Base-by-base conservation (phyloP, 1,140 invertebrate species). In the Musca domestica region DNA sequence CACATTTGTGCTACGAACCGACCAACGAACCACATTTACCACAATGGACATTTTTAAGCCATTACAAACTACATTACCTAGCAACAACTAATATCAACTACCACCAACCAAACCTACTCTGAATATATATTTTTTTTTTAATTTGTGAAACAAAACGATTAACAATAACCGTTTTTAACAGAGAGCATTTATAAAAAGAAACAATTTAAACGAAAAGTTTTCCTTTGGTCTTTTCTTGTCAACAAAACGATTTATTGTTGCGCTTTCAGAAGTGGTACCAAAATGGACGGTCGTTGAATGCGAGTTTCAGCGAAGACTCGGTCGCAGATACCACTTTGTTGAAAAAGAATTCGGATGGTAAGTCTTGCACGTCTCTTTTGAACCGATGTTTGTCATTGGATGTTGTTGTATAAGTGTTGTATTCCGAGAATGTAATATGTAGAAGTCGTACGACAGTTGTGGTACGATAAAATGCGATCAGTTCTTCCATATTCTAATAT, bases 271-370 rank as follows among this genome's bases (percentile, higher is more conserved):
- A 73, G 80, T 83, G 77, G 73, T 81, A 72, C 83, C n/a, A 84
- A 76, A 84, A 81, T 74, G 82, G 81, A 68, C 82, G 83, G 79
- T 84, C 85, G 80, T 80, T 88, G 77, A 89, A 91, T 83, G 86
- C 89, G 67, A 89, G 88, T 82, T 88, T 89, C 81, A 90, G 88
- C 80, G 89, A 91, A 83, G 91, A 92, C 83, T 90, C 88, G 69
- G 88, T 91, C 73, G 87, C 89, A 72, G 91, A 92, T 79, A 91
- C 88, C 70, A 87, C 88, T 73, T 84, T 91, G 78, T 88, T 87
- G 77, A 92, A 92, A 84, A 90, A 88, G 86, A 92, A 90, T 85
- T 92, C 90, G 70, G 91, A 92, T 83, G 91, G 91, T 92, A 88
- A 89, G 89, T 87, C 34, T 58, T 51, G 61, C 25, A 63, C 58